Conservation (phyloP, 2,113 vertebrate species). For the Prunella fulvescens region DNA sequence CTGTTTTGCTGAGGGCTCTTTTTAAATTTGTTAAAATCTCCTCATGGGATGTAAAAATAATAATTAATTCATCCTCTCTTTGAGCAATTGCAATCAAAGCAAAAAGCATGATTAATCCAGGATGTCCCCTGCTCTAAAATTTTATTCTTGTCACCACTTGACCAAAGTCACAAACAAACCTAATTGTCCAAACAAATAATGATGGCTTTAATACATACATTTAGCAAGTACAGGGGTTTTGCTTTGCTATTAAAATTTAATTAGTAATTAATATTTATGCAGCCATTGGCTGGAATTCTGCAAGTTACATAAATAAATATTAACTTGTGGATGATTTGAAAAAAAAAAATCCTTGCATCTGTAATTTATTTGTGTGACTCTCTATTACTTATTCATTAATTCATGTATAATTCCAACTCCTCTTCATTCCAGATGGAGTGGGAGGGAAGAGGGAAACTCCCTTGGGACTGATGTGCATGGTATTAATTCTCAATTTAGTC, state of each 20-base stretch:
- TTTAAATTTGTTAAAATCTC: background rate
- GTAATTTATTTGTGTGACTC: slow-evolving; percentile 35
- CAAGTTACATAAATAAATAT: slow-evolving; percentile 75
- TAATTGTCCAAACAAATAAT: slow-evolving; percentile 15
- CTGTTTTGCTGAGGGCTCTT: background rate
- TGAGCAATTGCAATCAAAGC: background rate
- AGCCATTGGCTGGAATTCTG: slow-evolving; percentile 38
- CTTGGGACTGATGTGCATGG: background rate
- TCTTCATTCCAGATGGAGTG: slow-evolving; percentile 56
- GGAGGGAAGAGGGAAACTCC: background rate
- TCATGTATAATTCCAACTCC: slow-evolving; percentile 32
- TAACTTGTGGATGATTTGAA: slow-evolving; percentile 26
- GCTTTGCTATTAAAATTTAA: slow-evolving; percentile 69
- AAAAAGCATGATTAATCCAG: background rate
- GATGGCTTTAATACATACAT: background rate
- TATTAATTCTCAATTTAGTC: slow-evolving; percentile 57
- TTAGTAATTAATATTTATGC: slow-evolving; percentile 76
- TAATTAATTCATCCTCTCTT: background rate
- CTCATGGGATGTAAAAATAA: background rate
- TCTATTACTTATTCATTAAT: slow-evolving; percentile 63
- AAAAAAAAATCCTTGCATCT: background rate
- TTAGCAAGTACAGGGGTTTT: slow-evolving; percentile 20
- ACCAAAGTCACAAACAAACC: background rate
- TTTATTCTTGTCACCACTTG: background rate
- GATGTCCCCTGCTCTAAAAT: background rate